A percentile compares a stretch with the other conserved stretches of the same genome.
Evolutionary conservation across 2,888 invertebrate genomes (phyloP).

Genomic region (Thecocarcelia acutangulata): DNA sequence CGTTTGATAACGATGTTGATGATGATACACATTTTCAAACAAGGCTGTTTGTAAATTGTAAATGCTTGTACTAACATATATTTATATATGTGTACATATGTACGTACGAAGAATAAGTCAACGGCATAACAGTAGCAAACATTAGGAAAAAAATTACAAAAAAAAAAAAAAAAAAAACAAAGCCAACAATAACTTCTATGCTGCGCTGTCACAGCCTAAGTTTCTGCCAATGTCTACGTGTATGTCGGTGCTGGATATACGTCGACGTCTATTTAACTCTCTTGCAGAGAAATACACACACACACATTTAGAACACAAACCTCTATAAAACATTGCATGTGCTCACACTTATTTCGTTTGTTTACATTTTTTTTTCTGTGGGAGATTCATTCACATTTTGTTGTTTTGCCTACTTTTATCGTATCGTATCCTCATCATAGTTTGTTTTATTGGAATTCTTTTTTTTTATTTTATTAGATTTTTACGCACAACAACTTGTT

Average conservation of each 20-base stretch:
- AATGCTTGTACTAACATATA: background rate
- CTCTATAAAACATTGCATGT: constrained; percentile 34
- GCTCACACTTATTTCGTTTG: constrained; percentile 52
- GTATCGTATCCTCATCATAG: constrained; percentile 6
- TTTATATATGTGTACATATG: background rate
- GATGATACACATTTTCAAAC: constrained; percentile 32
- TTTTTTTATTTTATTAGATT: constrained; percentile 53
- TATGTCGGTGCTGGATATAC: constrained; percentile 24
- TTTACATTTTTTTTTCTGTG: constrained; percentile 60
- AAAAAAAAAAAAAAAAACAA: constrained; percentile 4
- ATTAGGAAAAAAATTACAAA: background rate
- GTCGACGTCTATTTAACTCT: constrained; percentile 25
- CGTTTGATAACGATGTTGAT: constrained; percentile 61
- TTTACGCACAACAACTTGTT: constrained; percentile 73
- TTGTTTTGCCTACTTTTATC: constrained; percentile 6
- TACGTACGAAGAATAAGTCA: constrained; percentile 5
- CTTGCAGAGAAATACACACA: background rate
- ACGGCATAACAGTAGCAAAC: constrained; percentile 40
- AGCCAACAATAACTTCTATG: constrained; percentile 6
- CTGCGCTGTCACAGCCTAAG: constrained; percentile 20
- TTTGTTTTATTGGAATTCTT: constrained; percentile 43
- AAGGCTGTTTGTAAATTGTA: constrained; percentile 19
- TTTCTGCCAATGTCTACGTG: constrained; percentile 14
- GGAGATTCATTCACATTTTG: constrained; percentile 40
- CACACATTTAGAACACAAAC: background rate